phyloP scores from a whole-genome alignment of 2,113 vertebrate genomes.

The Fulica atra region DNA sequence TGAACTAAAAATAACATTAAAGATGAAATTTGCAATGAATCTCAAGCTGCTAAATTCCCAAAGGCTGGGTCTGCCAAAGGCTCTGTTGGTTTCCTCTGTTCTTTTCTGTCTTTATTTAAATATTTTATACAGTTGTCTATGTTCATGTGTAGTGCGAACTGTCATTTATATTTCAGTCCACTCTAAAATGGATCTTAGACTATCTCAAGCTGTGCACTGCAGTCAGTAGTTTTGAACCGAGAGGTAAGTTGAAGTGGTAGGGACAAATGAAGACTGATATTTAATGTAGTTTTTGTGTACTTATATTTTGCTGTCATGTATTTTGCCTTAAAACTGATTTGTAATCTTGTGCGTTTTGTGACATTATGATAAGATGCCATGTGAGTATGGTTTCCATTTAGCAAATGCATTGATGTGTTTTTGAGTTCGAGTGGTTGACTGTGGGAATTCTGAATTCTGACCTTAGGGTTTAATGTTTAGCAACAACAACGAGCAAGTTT shows the following conservation, averaged over 20 bases:
- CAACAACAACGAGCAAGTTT: not conserved
- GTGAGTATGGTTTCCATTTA: slow-evolving; percentile 78
- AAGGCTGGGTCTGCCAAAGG: slow-evolving; percentile 80
- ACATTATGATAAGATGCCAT: slow-evolving; percentile 78
- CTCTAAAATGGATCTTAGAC: slow-evolving; percentile 87
- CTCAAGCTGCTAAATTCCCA: slow-evolving; percentile 83
- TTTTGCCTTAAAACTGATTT: slow-evolving; percentile 82
- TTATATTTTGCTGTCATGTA: slow-evolving; percentile 84
- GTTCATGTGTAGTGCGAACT: slow-evolving; percentile 84
- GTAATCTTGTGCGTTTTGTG: slow-evolving; percentile 80
- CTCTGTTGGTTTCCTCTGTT: slow-evolving; percentile 80
- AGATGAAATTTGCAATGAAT: slow-evolving; percentile 82
- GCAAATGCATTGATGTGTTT: slow-evolving; percentile 75
- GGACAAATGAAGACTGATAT: slow-evolving; percentile 86
- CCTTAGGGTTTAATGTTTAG: slow-evolving; percentile 63
- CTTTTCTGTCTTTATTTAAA: slow-evolving; percentile 89
- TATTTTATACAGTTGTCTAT: slow-evolving; percentile 95
- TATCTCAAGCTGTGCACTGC: slow-evolving; percentile 77
- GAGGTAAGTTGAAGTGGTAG: slow-evolving; percentile 78
- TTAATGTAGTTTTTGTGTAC: slow-evolving; percentile 96
- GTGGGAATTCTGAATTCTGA: slow-evolving; percentile 54
- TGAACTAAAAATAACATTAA: slow-evolving; percentile 86
- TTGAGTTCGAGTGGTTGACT: slow-evolving; percentile 57
- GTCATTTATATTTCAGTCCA: slow-evolving; percentile 90
- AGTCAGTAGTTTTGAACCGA: slow-evolving; percentile 55